These are phyloP conservation scores for Xenops minutus DNA, from an alignment of 2,797 vertebrate species.

Conservation along the genomic window DNA sequence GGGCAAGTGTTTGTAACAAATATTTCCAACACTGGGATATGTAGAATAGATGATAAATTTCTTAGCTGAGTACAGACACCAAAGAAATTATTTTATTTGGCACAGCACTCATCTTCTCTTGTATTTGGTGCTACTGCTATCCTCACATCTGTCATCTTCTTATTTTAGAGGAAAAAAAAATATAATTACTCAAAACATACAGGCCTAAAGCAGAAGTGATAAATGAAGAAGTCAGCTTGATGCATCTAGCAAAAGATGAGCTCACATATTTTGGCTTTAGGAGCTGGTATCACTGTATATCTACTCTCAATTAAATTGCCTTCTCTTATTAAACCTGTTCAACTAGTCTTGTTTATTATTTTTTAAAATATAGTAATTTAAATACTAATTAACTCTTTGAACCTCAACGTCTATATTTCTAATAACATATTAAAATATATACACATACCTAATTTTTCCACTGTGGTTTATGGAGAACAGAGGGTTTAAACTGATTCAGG, in stretches of 20 bases:
- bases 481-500: not conserved
- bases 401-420: not conserved
- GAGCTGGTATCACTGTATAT: not conserved
- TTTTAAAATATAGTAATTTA: not conserved
- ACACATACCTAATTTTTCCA: not conserved
- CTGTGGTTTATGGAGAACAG: not conserved
- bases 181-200: not conserved
- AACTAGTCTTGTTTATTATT: not conserved
- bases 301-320: not conserved
- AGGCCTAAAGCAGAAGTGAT: not conserved
- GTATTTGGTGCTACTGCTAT: not conserved
- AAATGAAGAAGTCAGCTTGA: not conserved
- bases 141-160: not conserved
- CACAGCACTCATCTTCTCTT: not conserved
- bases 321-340: slow-evolving; percentile 23
- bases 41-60: not conserved
- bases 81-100: not conserved
- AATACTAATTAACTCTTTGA: slow-evolving; percentile 18
- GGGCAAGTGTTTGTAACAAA: not conserved
- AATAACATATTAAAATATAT: not conserved
- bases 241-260: not conserved
- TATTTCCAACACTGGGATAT: not conserved
- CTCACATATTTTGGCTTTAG: not conserved
- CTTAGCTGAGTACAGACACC: not conserved
- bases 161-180: not conserved